These are phyloP conservation scores for Elephas maximus DNA, from an alignment of 2,113 vertebrate genomes.

Conservation along the genomic window DNA sequence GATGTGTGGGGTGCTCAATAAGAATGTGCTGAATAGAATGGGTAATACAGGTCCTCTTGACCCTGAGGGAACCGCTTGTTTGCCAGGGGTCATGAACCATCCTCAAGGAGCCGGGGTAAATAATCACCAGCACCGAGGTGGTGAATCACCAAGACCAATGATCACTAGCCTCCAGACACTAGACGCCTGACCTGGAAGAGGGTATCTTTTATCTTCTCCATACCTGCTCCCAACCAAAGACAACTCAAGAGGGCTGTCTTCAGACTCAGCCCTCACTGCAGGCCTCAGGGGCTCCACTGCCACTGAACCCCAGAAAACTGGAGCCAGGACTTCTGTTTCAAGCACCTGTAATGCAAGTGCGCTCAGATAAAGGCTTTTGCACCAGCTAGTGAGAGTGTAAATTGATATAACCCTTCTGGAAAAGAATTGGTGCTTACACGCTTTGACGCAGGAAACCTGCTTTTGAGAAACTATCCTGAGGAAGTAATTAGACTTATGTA, in stretches of 20 bases:
- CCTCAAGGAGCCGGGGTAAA: too few relatives aligned
- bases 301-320: background rate
- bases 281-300: too few relatives aligned
- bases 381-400: background rate
- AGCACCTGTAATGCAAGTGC: fast-evolving
- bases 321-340: background rate
- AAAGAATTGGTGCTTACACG: background rate
- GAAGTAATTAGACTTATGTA: background rate
- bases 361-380: background rate
- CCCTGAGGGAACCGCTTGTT: background rate
- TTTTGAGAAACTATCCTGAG: background rate
- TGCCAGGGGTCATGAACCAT: background rate
- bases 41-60: background rate
- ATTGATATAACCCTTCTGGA: too few relatives aligned
- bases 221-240: background rate
- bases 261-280: background rate
- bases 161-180: background rate
- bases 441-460: background rate
- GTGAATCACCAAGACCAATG: background rate
- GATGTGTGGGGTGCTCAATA: too few relatives aligned
- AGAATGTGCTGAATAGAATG: background rate
- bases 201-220: too few relatives aligned
- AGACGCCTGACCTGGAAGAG: background rate
- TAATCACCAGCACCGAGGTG: background rate
- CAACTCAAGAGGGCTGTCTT: background rate